These are phyloP conservation scores for Oligia latruncula DNA, from an alignment of 2,888 invertebrate species.

Conservation along the genomic window DNA sequence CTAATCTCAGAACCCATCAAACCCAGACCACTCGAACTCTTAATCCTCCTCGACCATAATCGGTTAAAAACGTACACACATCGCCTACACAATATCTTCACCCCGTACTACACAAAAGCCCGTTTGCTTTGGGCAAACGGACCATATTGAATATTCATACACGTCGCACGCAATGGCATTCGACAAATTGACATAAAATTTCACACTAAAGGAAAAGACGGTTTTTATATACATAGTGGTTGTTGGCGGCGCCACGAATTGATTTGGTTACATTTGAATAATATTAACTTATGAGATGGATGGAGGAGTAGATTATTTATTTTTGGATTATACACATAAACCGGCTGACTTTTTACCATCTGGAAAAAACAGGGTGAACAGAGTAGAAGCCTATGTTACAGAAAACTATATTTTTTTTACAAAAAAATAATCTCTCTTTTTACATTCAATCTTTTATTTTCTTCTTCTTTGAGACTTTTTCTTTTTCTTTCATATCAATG, in stretches of 20 bases:
- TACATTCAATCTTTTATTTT: too few relatives aligned
- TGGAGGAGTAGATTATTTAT: slow-evolving; percentile 47
- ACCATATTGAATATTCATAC: slow-evolving; percentile 86
- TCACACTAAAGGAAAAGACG: slow-evolving; percentile 79
- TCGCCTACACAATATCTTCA: slow-evolving; percentile 57
- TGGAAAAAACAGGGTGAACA: too few relatives aligned
- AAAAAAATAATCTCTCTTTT: too few relatives aligned
- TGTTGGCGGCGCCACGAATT: slow-evolving; percentile 74
- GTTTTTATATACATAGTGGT: slow-evolving; percentile 71
- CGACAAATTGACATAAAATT: slow-evolving; percentile 87
- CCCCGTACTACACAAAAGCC: slow-evolving; percentile 54
- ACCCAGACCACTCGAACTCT: background rate
- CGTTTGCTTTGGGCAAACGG: slow-evolving; percentile 72
- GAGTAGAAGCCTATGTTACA: too few relatives aligned
- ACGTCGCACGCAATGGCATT: slow-evolving; percentile 75
- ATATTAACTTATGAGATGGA: slow-evolving; percentile 52
- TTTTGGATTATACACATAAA: slow-evolving; percentile 14
- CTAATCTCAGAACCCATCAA: background rate
- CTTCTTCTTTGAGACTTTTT: background rate
- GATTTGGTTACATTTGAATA: slow-evolving; percentile 82
- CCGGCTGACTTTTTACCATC: too few relatives aligned
- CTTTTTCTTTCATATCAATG: background rate
- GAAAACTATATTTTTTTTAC: too few relatives aligned
- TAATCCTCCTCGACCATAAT: slow-evolving; percentile 37
- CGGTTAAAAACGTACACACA: slow-evolving; percentile 36